These are phyloP conservation scores for Phenganax subtilis DNA, from an alignment of 92 coral and sea anemone species.

Conservation along the genomic window DNA sequence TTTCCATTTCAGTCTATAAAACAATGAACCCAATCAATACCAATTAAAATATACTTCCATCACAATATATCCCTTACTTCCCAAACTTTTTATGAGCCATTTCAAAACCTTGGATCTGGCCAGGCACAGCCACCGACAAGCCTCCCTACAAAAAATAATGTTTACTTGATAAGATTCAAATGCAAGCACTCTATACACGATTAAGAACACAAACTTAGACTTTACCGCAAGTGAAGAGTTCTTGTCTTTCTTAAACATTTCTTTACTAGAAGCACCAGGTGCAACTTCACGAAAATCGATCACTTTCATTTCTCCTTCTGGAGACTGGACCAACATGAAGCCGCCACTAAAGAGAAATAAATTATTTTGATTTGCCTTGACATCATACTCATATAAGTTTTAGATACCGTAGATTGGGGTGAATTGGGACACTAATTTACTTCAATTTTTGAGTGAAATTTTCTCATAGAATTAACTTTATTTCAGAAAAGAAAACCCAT, in stretches of 20 bases:
- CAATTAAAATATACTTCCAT: not conserved
- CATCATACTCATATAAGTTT: no score
- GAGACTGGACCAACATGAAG: conserved; percentile 68
- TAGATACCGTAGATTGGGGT: no score
- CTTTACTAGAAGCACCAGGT: conserved; percentile 57
- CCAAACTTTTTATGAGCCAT: conserved; percentile 80
- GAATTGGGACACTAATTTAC: no score
- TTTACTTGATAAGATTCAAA: not conserved
- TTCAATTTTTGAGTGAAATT: no score
- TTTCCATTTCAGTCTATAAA: conserved; percentile 73
- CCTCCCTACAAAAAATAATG: conserved; percentile 56
- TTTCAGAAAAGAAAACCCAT: no score
- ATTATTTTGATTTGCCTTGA: not conserved
- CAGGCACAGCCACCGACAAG: conserved; percentile 79
- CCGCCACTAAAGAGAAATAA: conserved; percentile 65
- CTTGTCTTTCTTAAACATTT: conserved; percentile 65
- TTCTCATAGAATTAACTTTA: no score
- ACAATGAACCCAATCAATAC: not conserved
- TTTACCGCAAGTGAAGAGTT: conserved; percentile 59
- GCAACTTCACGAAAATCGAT: conserved; percentile 95
- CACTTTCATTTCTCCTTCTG: conserved; percentile 61
- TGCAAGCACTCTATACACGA: not conserved
- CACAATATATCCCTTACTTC: conserved; percentile 54
- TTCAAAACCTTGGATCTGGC: conserved; percentile 80
- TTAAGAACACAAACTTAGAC: not conserved